Evolutionary conservation across 2,888 invertebrate genomes (phyloP), one percentile per base, ranked within the genome.

Genomic region (Tridacna gigas): DNA sequence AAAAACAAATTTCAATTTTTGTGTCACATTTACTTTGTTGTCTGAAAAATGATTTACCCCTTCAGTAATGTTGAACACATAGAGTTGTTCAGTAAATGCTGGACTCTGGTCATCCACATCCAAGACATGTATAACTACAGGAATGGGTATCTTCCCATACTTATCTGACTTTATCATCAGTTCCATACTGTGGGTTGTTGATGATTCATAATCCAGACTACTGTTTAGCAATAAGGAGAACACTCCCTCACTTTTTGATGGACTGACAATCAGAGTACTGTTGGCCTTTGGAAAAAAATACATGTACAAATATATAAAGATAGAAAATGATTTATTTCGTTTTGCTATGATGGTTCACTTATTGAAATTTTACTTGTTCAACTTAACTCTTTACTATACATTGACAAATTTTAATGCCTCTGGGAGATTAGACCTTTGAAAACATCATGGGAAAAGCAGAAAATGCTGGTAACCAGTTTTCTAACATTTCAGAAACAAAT

Each of bases 31-130:
- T n/a, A n/a, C n/a, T n/a, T n/a, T n/a, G n/a, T n/a, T 37, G 25
- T 2, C 4, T 18, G 18, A 37, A 15, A 22, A 47, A 47, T 47
- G 51, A 71, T 65, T 74, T 28, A 79, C 79, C 48, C 74, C 74
- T 74, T 79, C 79, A 3, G 28, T 15, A 37, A 79, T 66, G 37
- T 12, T 51, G 22, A 74, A 79, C 12, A 56, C 47, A 37, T 65
- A 74, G 12, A 74, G 20, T 0, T 56, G 18, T 48, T 65, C 25
- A 7, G 4, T 15, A 74, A 79, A 79, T 18, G 26, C n/a, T 18
- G 74, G 61, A 47, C 79, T 66, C 22, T 51, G 79, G 28, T 79
- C 79, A 51, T 79, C 79, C 18, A 26, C 20, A 73, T 79, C 79
- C 3, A 26, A 25, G 1, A 79, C 79, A 51, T 71, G 11, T 25